These are phyloP conservation scores for Struthio camelus DNA, from an alignment of 2,113 vertebrate genomes.

Conservation along the genomic window DNA sequence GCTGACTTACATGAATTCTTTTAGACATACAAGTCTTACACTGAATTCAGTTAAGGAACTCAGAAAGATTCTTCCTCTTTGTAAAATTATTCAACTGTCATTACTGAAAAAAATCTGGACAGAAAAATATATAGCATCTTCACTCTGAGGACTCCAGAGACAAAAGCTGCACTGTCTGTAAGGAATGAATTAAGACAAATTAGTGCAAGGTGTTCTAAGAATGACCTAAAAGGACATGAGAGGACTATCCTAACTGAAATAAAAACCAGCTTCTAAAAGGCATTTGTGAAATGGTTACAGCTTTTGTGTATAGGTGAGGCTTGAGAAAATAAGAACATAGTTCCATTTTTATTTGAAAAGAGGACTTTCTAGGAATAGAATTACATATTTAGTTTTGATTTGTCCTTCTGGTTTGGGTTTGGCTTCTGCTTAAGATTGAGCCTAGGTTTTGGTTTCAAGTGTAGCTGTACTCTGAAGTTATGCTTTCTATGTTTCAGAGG, in stretches of 20 bases:
- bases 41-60: slow-evolving; percentile 6
- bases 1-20: not conserved
- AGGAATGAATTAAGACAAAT: slow-evolving; percentile 33
- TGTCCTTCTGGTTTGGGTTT: slow-evolving; percentile 20
- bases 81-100: slow-evolving; percentile 14
- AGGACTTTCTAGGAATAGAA: slow-evolving; percentile 50
- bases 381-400: slow-evolving; percentile 41
- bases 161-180: not conserved
- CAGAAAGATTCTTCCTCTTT: not conserved
- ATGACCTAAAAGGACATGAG: not conserved
- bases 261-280: slow-evolving; percentile 8
- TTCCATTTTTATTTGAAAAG: not conserved
- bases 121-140: not conserved
- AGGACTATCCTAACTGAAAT: slow-evolving; percentile 4
- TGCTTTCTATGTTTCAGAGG: not conserved
- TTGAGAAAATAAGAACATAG: not conserved
- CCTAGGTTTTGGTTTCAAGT: slow-evolving; percentile 19
- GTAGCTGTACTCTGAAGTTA: not conserved
- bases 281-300: not conserved
- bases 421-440: not conserved
- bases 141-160: not conserved
- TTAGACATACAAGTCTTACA: not conserved
- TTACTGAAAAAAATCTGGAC: not conserved
- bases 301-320: not conserved
- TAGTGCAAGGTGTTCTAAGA: not conserved